Evolutionary conservation across 2,797 vertebrate genomes (phyloP).

Genomic region (Ataeniobius toweri): DNA sequence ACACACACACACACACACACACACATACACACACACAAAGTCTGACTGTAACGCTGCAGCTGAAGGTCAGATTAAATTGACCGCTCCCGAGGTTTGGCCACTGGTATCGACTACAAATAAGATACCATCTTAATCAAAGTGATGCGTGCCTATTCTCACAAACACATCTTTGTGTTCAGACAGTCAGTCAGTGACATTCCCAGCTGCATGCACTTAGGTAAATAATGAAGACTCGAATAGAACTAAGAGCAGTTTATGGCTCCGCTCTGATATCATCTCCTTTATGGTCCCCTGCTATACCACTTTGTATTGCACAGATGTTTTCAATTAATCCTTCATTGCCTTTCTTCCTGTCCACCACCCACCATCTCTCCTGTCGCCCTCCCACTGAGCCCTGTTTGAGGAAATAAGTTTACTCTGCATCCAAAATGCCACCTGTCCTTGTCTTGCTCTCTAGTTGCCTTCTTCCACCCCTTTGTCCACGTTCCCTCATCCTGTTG

Average conservation of each 20-base stretch:
- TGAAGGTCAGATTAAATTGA: slow-evolving; percentile 84
- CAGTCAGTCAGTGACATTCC: slow-evolving; percentile 51
- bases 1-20: slow-evolving; percentile 6
- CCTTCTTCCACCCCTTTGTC: slow-evolving; percentile 24
- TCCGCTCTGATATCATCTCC: slow-evolving; percentile 54
- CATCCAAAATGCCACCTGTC: slow-evolving; percentile 63
- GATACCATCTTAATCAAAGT: slow-evolving; percentile 68
- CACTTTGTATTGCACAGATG: slow-evolving; percentile 73
- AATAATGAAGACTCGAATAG: slow-evolving; percentile 30
- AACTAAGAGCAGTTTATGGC: slow-evolving; percentile 68
- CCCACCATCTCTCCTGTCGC: slow-evolving; percentile 10
- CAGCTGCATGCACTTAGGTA: slow-evolving; percentile 22
- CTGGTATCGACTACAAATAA: slow-evolving; percentile 76
- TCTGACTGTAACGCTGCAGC: slow-evolving; percentile 61
- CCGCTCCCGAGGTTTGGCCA: slow-evolving; percentile 58
- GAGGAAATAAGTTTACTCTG: slow-evolving; percentile 71
- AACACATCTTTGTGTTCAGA: slow-evolving; percentile 12
- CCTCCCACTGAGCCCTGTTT: slow-evolving; percentile 51
- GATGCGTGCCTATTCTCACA: slow-evolving; percentile 37
- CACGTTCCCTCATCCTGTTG: slow-evolving; percentile 23
- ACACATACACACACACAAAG: slow-evolving; percentile 11
- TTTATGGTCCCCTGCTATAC: slow-evolving; percentile 54
- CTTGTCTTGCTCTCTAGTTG: slow-evolving; percentile 22
- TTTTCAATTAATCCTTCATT: slow-evolving; percentile 81
- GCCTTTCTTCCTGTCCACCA: slow-evolving; percentile 55